Percentiles rank a stretch among this genome's conserved stretches.
These are phyloP conservation scores for Tangara arthus DNA, from an alignment of 2,797 vertebrate genomes.

Conservation along the genomic window DNA sequence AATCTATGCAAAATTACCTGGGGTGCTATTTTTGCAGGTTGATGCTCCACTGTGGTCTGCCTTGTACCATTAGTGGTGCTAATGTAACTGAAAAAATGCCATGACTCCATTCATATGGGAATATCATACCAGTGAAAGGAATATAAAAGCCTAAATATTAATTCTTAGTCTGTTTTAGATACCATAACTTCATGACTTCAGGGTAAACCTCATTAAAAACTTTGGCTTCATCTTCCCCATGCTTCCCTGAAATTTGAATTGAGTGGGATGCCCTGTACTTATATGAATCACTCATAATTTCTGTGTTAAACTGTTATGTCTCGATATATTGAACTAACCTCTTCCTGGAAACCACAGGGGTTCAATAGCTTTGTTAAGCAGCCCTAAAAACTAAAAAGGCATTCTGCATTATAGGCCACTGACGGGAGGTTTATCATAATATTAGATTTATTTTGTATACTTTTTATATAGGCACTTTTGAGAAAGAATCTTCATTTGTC, in stretches of 20 bases:
- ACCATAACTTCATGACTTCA: not conserved
- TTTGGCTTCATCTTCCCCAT: not conserved
- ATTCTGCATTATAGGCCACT: not conserved
- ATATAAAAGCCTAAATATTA: not conserved
- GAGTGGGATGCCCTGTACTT: not conserved
- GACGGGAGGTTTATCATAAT: not conserved
- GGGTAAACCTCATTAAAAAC: not conserved
- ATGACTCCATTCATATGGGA: not conserved
- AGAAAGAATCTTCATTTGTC: not conserved
- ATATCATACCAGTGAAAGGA: not conserved
- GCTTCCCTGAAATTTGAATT: not conserved
- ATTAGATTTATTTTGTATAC: not conserved
- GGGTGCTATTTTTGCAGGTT: not conserved
- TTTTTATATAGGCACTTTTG: not conserved
- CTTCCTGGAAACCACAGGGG: not conserved
- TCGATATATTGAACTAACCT: not conserved
- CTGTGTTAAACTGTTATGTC: not conserved
- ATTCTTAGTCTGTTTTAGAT: not conserved
- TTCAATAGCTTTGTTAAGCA: not conserved
- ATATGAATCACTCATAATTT: not conserved
- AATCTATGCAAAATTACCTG: not conserved
- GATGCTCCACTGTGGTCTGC: not conserved
- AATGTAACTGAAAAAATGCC: not conserved
- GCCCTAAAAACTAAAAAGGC: not conserved
- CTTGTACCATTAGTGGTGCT: not conserved